These are phyloP conservation scores for Misgurnus anguillicaudatus DNA, from an alignment of 2,113 vertebrate species.

Conservation along the genomic window DNA sequence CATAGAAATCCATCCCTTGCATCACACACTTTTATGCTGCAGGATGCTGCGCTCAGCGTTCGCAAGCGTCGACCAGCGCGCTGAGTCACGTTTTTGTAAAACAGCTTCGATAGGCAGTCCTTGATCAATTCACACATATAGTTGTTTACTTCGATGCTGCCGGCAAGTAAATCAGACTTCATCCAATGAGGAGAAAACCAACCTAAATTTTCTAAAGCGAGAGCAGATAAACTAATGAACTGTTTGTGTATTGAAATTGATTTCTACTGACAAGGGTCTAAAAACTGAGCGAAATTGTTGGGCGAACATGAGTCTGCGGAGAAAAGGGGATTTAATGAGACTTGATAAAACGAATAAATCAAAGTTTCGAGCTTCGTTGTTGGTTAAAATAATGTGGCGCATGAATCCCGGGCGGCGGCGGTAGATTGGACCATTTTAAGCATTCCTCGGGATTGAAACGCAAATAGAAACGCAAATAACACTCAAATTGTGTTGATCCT, in stretches of 20 bases:
- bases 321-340: background rate
- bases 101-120: background rate
- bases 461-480: background rate
- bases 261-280: background rate
- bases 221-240: slow-evolving; percentile 12
- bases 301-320: background rate
- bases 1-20: slow-evolving; percentile 49
- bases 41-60: background rate
- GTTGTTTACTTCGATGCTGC: slow-evolving; percentile 2
- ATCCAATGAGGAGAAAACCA: slow-evolving; percentile 6
- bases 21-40: slow-evolving; percentile 49
- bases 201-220: background rate
- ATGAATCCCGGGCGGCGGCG: background rate
- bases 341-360: background rate
- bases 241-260: slow-evolving; percentile 23
- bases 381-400: background rate
- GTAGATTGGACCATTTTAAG: slow-evolving; percentile 11
- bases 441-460: background rate
- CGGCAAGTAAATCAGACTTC: slow-evolving; percentile 12
- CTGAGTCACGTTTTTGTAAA: slow-evolving; percentile 40
- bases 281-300: background rate
- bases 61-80: background rate
- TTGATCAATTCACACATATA: slow-evolving; percentile 12
- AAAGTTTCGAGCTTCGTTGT: background rate
- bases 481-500: background rate